These are phyloP conservation scores for Micrasema minimum DNA, from an alignment of 1,140 invertebrate genomes.

Conservation along the genomic window DNA sequence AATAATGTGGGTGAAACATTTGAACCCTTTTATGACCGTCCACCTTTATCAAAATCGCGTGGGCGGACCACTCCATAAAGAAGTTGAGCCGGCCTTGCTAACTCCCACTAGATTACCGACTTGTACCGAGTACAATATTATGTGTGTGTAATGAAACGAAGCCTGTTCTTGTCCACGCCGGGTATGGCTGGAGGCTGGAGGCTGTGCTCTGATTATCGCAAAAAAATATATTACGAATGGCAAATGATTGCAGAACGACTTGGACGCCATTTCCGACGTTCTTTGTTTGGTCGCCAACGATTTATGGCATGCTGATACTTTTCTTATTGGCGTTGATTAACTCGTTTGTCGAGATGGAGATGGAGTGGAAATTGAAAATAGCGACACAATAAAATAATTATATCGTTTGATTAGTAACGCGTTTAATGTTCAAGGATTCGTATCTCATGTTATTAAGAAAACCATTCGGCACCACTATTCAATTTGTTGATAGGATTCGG, in stretches of 20 bases:
- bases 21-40: no score
- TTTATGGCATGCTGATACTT: no score
- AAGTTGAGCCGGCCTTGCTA: slow-evolving; percentile 13
- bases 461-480: no score
- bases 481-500: no score
- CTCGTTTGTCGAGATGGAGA: no score
- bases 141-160: not conserved
- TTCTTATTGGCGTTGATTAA: no score
- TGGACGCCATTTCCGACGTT: slow-evolving; percentile 19
- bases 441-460: no score
- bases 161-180: slow-evolving; percentile 3
- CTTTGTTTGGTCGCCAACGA: slow-evolving; percentile 14
- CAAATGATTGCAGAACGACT: slow-evolving; percentile 3
- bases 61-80: not conserved
- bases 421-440: no score
- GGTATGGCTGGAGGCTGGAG: slow-evolving; percentile 7
- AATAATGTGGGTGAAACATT: no score
- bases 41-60: not conserved
- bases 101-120: not conserved
- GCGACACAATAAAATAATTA: no score
- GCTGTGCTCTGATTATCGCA: slow-evolving; percentile 19
- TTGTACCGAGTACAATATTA: not conserved
- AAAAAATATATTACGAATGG: slow-evolving; percentile 10
- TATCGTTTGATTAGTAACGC: no score
- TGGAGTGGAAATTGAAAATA: no score